Conservation (phyloP, 2,888 invertebrate species). For the Chirona hameri region DNA sequence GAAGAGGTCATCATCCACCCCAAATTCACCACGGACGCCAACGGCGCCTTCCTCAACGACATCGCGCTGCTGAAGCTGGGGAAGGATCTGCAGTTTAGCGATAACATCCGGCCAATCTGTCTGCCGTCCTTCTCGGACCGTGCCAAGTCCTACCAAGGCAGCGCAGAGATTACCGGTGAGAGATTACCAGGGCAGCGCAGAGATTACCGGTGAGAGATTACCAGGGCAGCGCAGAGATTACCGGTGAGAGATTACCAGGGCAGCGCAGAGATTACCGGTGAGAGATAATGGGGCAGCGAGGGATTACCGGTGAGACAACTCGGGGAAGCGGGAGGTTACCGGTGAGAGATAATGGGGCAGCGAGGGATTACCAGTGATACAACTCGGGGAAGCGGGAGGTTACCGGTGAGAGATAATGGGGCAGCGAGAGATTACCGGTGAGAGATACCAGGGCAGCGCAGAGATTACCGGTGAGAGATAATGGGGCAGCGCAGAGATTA, state of each 20-base stretch:
- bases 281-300: neutral
- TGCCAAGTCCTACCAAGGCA: neutral
- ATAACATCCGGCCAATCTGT: constrained; percentile 1
- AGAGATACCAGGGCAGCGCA: neutral
- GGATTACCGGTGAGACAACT: neutral
- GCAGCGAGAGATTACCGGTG: neutral
- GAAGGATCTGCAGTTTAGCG: neutral
- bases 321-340: neutral
- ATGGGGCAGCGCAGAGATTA: neutral
- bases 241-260: neutral
- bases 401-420: neutral
- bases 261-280: neutral
- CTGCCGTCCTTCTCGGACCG: constrained; percentile 14
- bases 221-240: neutral
- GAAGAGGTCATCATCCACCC: neutral
- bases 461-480: neutral
- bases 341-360: neutral
- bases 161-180: constrained; percentile 24
- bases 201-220: neutral
- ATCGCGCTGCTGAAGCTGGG: neutral
- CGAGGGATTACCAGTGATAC: neutral
- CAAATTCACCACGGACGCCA: neutral
- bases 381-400: neutral
- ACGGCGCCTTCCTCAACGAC: neutral
- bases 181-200: neutral